These are phyloP conservation scores for Pempheris klunzingeri DNA, from an alignment of 2,797 vertebrate species.

Conservation along the genomic window DNA sequence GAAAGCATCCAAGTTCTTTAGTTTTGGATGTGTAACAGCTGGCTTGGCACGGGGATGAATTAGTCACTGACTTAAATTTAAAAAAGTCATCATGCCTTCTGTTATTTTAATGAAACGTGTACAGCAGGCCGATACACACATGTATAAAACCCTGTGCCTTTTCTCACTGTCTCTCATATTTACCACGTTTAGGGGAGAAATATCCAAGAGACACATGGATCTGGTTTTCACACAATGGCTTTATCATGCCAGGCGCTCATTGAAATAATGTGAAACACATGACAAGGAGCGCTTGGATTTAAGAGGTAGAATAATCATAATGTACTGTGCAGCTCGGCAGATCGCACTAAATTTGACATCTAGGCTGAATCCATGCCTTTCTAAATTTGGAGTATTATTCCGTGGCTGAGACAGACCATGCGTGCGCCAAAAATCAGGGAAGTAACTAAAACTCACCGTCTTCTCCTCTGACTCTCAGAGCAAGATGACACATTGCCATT, in stretches of 20 bases:
- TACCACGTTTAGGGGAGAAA: neutral
- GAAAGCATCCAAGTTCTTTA: conserved; percentile 25
- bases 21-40: conserved; percentile 23
- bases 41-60: neutral
- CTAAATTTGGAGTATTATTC: neutral
- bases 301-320: neutral
- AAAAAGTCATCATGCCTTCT: neutral
- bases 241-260: neutral
- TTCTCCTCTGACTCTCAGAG: conserved; percentile 81
- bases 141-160: neutral
- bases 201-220: conserved; percentile 7
- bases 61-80: neutral
- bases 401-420: neutral
- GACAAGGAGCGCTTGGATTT: neutral
- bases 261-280: conserved; percentile 39
- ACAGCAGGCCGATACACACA: too few species aligned
- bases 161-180: neutral
- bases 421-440: conserved; percentile 33
- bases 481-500: conserved; percentile 83
- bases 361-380: neutral
- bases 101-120: neutral
- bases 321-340: rapidly evolving
- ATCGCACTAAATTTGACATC: neutral
- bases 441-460: conserved; percentile 86
- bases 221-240: conserved; percentile 12